Conservation (phyloP, 2,888 invertebrate genomes). For the Lasioglossum zephyrum region DNA sequence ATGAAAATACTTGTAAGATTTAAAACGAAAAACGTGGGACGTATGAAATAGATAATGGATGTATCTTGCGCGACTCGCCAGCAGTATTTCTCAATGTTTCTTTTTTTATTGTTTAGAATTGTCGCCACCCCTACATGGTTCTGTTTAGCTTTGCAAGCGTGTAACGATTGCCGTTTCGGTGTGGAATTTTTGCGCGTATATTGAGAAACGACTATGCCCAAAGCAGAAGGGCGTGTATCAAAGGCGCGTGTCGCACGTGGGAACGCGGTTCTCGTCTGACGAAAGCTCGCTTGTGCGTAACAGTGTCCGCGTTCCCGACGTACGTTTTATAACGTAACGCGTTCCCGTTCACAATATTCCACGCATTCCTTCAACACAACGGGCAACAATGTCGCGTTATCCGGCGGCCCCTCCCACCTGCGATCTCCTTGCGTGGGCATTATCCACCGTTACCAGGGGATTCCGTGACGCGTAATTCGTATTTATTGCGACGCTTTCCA, state of each 20-base stretch:
- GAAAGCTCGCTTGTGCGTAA: constrained; percentile 1
- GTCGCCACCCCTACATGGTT: background rate
- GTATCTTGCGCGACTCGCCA: background rate
- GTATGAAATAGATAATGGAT: too few species aligned
- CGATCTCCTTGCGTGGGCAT: constrained; percentile 3
- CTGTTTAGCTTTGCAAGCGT: background rate
- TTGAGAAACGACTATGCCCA: background rate
- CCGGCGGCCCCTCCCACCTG: background rate
- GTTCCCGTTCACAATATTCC: constrained; percentile 1
- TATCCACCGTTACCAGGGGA: constrained; percentile 38
- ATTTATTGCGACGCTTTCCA: constrained; percentile 30
- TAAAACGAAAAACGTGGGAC: too few species aligned
- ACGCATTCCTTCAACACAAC: background rate
- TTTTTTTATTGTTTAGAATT: background rate
- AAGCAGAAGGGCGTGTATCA: background rate
- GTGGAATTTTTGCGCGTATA: background rate
- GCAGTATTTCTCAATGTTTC: background rate
- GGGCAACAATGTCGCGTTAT: constrained; percentile 8
- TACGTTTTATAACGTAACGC: constrained; percentile 21
- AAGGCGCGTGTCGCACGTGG: background rate
- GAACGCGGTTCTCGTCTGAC: background rate
- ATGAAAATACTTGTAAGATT: too few species aligned
- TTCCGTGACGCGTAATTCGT: background rate
- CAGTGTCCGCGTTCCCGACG: background rate
- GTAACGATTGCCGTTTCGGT: too few species aligned